Conservation (phyloP, 2,797 vertebrate genomes). For the Pipistrellus nathusii region DNA sequence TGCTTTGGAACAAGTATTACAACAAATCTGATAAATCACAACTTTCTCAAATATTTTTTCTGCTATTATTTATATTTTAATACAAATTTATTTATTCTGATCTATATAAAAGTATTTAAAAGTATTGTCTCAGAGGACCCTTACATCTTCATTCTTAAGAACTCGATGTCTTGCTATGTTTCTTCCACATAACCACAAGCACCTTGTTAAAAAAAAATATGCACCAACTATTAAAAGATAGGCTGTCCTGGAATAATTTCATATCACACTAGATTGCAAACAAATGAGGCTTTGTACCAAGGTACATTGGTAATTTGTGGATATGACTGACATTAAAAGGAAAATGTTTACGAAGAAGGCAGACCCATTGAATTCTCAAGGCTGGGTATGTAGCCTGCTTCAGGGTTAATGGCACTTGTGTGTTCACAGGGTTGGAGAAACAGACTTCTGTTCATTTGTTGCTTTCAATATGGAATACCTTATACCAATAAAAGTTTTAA, state of each 20-base stretch:
- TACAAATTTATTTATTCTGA: conserved; percentile 20
- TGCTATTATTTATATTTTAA: conserved; percentile 60
- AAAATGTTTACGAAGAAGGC: conserved; percentile 62
- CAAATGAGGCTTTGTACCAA: conserved; percentile 70
- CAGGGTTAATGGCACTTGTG: conserved; percentile 65
- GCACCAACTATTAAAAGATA: conserved; percentile 70
- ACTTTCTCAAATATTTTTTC: conserved; percentile 51
- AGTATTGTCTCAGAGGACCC: neutral
- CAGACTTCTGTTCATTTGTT: conserved; percentile 68
- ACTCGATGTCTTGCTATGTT: conserved; percentile 42
- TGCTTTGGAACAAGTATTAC: neutral
- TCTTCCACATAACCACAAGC: conserved; percentile 34
- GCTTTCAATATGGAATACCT: conserved; percentile 58
- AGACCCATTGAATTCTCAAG: conserved; percentile 59
- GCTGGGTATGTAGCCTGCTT: neutral
- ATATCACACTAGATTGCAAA: conserved; percentile 63
- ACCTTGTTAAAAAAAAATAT: conserved; percentile 80
- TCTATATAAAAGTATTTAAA: conserved; percentile 51
- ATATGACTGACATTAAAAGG: conserved; percentile 64
- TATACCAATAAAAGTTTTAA: conserved; percentile 48
- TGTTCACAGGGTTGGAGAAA: conserved; percentile 59
- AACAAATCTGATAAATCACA: neutral
- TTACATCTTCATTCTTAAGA: conserved; percentile 44
- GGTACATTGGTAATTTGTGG: conserved; percentile 59
- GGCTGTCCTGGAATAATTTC: conserved; percentile 66